Base-by-base conservation (phyloP, 2,888 invertebrate genomes). In the Drosophila yooni region DNA sequence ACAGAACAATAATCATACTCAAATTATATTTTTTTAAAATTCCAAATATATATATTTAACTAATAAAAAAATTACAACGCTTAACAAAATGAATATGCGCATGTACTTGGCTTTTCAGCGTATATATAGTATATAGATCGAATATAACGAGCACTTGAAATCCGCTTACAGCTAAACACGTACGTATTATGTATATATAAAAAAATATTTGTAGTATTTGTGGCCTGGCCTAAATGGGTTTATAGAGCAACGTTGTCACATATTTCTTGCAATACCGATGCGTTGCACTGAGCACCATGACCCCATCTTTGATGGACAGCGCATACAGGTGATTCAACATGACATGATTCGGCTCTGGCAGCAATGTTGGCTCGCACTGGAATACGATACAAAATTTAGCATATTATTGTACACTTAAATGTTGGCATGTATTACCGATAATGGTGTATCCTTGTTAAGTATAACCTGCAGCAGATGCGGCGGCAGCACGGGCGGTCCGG, bases 261-360 rank as follows among this genome's bases (percentile, higher is more conserved):
- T 99, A 99, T 95, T 99, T 99, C 95, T 99, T 99, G 80, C 99
- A 96, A 93, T 99, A 99, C 78, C 99, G 95, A 94, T 99, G 99
- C 7, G 99, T 99, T 18, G 99, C 99, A 91, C 99, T 99, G 38
- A 99, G 94, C 48, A 99, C 99, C 99, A 99, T 99, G 4, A 99
- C 99, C 58, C 99, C 99, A 94, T 99, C 99, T 94, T 99, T 99
- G 91, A 99, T 99, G 56, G 99, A 99, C 77, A 99, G 94, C n/a
- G 99, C 99, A 94, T 99, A 99, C 64, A 99, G 94, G 94, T 99
- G 99, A 94, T 99, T 99, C 91, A 99, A 94, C 99, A 99, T 99
- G 33, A 99, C 99, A 93, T 99, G 99, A 93, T 99, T 99, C 58
- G 99, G 99, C 94, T 99, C 99, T n/a, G 99, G 99, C 87, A 99